Evolutionary conservation across 2,797 vertebrate species (phyloP), one percentile per base, ranked within the genome.

Genomic region (Microcaecilia unicolor): DNA sequence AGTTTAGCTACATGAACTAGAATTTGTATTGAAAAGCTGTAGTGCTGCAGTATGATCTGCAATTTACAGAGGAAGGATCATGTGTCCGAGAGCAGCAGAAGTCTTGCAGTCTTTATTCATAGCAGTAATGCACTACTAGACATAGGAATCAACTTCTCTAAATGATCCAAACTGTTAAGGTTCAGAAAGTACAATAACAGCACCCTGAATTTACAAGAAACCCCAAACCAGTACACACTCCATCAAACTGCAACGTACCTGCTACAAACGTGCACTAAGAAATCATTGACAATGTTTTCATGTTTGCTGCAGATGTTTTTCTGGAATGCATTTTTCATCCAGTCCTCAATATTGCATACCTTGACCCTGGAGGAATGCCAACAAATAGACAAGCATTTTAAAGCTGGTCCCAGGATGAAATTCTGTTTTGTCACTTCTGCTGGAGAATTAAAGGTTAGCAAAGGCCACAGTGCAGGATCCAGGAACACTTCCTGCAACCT

Each of bases 261-360:
- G 60, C 69, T 22, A 18, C 59, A 65, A 47, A 93, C 91, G 67
- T 62, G 85, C 76, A 62, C 83, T 51, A 97, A 78, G 67, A 97
- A 91, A 14, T 70, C 64, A 49, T 54, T 89, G 78, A 93, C 92
- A 31, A 82, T 71, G 38, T 57, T 59, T 37, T 88, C 69, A 0
- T 98, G 95, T 33, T 67, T 83, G 37, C 77, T 82, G 78, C 93
- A 98, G 70, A 97, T 81, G 55, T 81, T 86, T 71, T 53, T 91
- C 77, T 99, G 94, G 50, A 98, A 80, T 4, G 52, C 55, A 27
- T 56, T 97, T 79, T 97, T 97, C 72, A 86, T 55, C 91, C 92
- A 95, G 64, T 91, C 88, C 72, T 99, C 93, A 2, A 91, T 62
- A 75, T 95, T 96, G 64, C 96, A 99, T 55, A 97, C 84, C 58